Percentiles rank a stretch among this genome's conserved stretches.
Conservation (phyloP, 1,140 invertebrate genomes). For the Neelides sp. region DNA sequence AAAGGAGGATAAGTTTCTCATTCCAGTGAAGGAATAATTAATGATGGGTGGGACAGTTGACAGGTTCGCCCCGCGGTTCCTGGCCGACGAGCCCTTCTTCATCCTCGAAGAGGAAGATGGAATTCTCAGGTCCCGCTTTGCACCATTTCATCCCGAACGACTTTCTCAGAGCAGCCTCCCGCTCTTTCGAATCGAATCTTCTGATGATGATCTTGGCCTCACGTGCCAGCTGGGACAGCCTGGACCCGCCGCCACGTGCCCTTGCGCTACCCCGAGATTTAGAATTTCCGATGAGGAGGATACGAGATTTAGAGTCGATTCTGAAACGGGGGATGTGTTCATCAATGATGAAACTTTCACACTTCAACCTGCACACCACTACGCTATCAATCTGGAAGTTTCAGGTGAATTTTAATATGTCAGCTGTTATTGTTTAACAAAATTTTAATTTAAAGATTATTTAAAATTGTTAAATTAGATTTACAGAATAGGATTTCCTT, state of each 20-base stretch:
- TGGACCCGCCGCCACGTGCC: conserved; percentile 31
- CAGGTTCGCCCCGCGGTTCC: conserved; percentile 30
- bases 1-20: too few relatives aligned
- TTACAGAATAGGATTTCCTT: too few relatives aligned
- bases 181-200: conserved; percentile 31
- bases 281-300: neutral
- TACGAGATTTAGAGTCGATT: conserved; percentile 24
- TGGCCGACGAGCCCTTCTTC: conserved; percentile 32
- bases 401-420: conserved; percentile 16
- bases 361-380: conserved; percentile 22
- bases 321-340: conserved; percentile 33
- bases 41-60: conserved; percentile 25
- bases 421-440: too few relatives aligned
- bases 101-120: conserved; percentile 12
- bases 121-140: neutral
- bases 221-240: conserved; percentile 33
- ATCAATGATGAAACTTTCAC: conserved; percentile 20
- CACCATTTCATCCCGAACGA: neutral
- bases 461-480: too few relatives aligned
- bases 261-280: conserved; percentile 32
- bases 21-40: too few relatives aligned
- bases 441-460: too few relatives aligned
- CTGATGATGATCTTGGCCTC: conserved; percentile 33
- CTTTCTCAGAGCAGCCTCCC: conserved; percentile 10
- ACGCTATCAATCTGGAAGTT: conserved; percentile 28